Conservation (phyloP, 30 jellyfish, hydroid and myxozoan genomes). For the Catostylus mosaicus region DNA sequence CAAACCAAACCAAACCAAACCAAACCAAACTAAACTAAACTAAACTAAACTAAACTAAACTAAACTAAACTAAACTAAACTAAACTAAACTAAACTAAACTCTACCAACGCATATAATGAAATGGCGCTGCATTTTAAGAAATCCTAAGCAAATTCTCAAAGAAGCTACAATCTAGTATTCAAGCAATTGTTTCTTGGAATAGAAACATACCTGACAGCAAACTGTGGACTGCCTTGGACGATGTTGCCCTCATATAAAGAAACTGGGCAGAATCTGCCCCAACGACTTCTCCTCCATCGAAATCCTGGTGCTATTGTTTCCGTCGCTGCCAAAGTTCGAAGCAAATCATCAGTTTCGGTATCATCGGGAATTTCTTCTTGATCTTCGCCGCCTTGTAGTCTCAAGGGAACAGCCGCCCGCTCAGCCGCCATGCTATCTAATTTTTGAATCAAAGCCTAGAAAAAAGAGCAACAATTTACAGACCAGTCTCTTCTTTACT, state of each 20-base stretch:
- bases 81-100: no score
- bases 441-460: constrained; percentile 65
- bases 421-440: constrained; percentile 54
- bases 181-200: not conserved
- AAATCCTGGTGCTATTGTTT: constrained; percentile 86
- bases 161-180: not conserved
- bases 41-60: no score
- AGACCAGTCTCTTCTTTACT: no score
- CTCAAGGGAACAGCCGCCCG: constrained; percentile 84
- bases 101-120: no score
- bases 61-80: no score
- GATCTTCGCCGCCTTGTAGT: constrained; percentile 92
- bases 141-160: no score
- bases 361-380: constrained; percentile 88
- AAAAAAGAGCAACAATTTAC: not conserved
- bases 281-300: constrained; percentile 96
- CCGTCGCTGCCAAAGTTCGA: constrained; percentile 83
- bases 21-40: no score
- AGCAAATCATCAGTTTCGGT: constrained; percentile 92
- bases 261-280: constrained; percentile 95
- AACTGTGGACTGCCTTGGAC: constrained; percentile 88
- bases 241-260: constrained; percentile 76
- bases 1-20: no score
- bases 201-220: constrained; percentile 81
- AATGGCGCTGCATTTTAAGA: no score